Percentiles rank a stretch among this genome's conserved stretches.
Evolutionary conservation across 2,888 invertebrate genomes (phyloP).

Genomic region (Tortricodes alternella): DNA sequence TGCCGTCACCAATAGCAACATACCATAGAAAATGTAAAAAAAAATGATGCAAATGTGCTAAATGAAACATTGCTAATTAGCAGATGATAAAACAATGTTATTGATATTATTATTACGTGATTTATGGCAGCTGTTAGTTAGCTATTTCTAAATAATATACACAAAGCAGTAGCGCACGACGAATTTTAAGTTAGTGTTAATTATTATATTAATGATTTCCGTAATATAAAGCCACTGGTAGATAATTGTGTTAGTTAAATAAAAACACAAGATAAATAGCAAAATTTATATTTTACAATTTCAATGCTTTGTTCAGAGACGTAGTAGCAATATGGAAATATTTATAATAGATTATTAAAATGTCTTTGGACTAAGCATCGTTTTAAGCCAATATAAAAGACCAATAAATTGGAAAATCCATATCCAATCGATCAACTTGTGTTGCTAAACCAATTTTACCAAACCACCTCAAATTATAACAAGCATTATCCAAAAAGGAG

Average conservation of each 20-base stretch:
- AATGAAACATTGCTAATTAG: background rate
- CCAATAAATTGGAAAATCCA: too few species aligned
- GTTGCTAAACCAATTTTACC: background rate
- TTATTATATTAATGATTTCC: background rate
- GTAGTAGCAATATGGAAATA: too few species aligned
- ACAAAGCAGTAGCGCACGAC: background rate
- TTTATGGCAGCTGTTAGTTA: background rate
- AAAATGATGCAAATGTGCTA: background rate
- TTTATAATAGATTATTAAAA: too few species aligned
- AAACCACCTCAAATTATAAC: constrained; percentile 9
- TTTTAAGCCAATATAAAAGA: too few species aligned
- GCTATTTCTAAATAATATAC: background rate
- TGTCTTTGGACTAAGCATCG: background rate
- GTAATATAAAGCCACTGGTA: background rate
- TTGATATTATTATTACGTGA: background rate
- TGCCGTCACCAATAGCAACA: constrained; percentile 5
- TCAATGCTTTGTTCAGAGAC: background rate
- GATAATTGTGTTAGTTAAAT: background rate
- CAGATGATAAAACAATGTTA: constrained; percentile 7
- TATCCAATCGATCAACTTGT: too few species aligned
- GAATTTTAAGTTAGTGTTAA: background rate
- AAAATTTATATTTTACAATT: background rate
- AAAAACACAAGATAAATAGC: background rate
- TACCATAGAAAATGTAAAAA: constrained; percentile 9
- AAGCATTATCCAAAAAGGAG: constrained; percentile 9